Evolutionary conservation across 92 coral and sea anemone genomes (phyloP).

Genomic region (Meandrina meandrites): DNA sequence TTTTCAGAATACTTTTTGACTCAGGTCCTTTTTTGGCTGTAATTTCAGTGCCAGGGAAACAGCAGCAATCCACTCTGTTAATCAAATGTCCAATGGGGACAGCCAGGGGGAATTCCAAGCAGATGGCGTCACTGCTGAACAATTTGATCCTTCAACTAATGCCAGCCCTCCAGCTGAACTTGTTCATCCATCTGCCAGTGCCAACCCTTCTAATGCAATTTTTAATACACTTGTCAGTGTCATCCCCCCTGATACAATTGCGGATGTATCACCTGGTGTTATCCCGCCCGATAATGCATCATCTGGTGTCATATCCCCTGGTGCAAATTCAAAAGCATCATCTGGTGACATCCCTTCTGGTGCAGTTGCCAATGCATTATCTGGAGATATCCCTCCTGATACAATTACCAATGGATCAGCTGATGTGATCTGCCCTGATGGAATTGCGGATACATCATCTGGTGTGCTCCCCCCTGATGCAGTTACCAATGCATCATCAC

Average conservation of each 20-base stretch:
- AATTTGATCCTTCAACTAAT: not conserved
- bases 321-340: too few relatives aligned
- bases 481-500: not conserved
- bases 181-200: not conserved
- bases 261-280: not conserved
- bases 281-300: not conserved
- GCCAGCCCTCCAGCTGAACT: constrained; percentile 10
- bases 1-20: not conserved
- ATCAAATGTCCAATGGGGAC: constrained; percentile 21
- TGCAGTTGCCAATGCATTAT: not conserved
- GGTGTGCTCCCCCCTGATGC: not conserved
- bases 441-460: not conserved
- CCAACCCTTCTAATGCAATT: not conserved
- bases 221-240: not conserved
- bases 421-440: not conserved
- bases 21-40: not conserved
- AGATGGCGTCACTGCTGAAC: constrained; percentile 22
- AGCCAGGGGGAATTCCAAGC: constrained; percentile 23
- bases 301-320: too few relatives aligned
- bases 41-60: not conserved
- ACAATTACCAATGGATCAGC: not conserved
- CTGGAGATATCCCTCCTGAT: not conserved
- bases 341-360: not conserved
- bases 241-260: not conserved
- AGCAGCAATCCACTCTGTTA: constrained; percentile 22